These are phyloP conservation scores for Holcopasites calliopsidis DNA, from an alignment of 1,140 invertebrate genomes.

Conservation along the genomic window DNA sequence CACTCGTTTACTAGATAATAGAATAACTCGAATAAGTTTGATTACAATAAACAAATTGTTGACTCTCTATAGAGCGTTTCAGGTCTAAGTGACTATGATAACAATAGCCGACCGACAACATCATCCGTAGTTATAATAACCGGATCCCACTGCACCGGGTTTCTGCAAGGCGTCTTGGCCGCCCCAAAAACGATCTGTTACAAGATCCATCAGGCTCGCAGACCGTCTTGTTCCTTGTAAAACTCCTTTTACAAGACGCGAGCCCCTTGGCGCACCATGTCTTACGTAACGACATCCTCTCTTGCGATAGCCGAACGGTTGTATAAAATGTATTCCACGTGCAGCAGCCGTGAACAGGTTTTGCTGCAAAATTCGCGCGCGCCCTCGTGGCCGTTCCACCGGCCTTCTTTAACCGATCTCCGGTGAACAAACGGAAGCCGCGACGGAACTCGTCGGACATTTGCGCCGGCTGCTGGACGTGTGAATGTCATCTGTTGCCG, in stretches of 20 bases:
- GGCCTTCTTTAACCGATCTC: slow-evolving; percentile 46
- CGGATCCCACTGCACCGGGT: no score
- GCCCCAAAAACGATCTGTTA: slow-evolving; percentile 48
- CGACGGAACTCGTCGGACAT: background rate
- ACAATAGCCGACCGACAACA: no score
- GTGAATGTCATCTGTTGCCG: background rate
- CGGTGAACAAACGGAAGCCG: slow-evolving; percentile 41
- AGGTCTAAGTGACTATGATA: no score
- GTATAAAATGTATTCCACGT: slow-evolving; percentile 35
- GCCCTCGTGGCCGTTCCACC: background rate
- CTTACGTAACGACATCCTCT: slow-evolving; percentile 73
- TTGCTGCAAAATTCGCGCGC: slow-evolving; percentile 27
- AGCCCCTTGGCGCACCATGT: slow-evolving; percentile 45
- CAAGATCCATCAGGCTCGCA: slow-evolving; percentile 46
- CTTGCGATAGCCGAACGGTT: slow-evolving; percentile 62
- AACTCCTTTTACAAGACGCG: slow-evolving; percentile 65
- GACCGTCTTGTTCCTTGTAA: slow-evolving; percentile 59
- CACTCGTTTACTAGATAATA: no score
- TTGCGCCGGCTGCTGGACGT: background rate
- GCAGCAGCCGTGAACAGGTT: slow-evolving; percentile 41
- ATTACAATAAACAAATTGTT: no score
- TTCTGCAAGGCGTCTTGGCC: no score
- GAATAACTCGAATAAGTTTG: no score
- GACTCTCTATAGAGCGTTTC: no score
- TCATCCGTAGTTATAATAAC: no score